Percentiles rank a stretch among this genome's conserved stretches.
These are phyloP conservation scores for Plusia festucae DNA, from an alignment of 2,888 invertebrate genomes.

Conservation along the genomic window DNA sequence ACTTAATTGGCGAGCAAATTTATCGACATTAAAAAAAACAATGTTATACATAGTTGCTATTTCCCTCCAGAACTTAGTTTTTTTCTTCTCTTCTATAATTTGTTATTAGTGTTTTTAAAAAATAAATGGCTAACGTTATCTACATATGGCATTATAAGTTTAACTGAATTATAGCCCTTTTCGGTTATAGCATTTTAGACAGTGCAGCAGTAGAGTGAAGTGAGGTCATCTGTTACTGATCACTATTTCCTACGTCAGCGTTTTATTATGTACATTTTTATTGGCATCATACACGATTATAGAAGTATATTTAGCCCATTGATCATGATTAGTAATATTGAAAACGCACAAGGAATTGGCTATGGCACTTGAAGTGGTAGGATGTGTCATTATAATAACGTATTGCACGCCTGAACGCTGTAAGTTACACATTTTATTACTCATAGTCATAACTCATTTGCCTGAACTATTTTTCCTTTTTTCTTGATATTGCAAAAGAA, in stretches of 20 bases:
- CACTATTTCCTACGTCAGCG: slow-evolving; percentile 38
- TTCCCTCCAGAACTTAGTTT: too few species aligned
- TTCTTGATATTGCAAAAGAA: neutral
- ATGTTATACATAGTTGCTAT: too few species aligned
- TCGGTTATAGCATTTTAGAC: neutral
- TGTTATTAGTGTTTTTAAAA: too few species aligned
- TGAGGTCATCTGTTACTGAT: slow-evolving; percentile 31
- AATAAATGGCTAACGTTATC: too few species aligned
- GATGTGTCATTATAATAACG: slow-evolving; percentile 17
- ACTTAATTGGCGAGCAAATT: too few species aligned
- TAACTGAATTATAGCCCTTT: neutral
- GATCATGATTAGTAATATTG: slow-evolving; percentile 46
- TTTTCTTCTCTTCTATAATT: too few species aligned
- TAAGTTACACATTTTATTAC: slow-evolving; percentile 11
- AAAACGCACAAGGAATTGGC: slow-evolving; percentile 29
- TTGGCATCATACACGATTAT: slow-evolving; percentile 48
- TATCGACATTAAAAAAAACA: too few species aligned
- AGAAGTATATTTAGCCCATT: slow-evolving; percentile 53
- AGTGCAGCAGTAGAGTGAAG: slow-evolving; percentile 10
- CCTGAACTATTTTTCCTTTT: neutral
- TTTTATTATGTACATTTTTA: slow-evolving; percentile 22
- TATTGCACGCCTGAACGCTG: slow-evolving; percentile 12
- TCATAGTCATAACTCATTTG: neutral
- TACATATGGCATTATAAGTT: neutral
- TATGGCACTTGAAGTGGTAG: slow-evolving; percentile 16